Percentiles rank a stretch among this genome's conserved stretches.
Conservation (phyloP, 1,140 invertebrate species). For the Pinna nobilis region DNA sequence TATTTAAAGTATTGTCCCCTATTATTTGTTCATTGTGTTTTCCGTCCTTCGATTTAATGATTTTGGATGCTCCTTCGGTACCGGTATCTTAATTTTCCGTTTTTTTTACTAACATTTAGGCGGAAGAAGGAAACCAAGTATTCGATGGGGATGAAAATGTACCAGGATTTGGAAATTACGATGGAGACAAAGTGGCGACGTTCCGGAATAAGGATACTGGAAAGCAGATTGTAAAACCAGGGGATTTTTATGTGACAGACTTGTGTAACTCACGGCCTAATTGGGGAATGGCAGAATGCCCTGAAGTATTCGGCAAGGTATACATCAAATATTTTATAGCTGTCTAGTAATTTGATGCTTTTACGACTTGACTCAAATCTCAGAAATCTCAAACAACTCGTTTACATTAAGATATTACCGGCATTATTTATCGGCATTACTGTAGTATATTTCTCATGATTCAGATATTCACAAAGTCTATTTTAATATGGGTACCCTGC, state of each 20-base stretch:
- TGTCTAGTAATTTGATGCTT: background rate
- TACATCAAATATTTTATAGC: background rate
- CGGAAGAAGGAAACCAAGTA: constrained; percentile 18
- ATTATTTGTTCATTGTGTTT: no score
- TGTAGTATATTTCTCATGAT: background rate
- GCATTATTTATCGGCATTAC: background rate
- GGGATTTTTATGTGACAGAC: constrained; percentile 27
- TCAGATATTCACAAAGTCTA: background rate
- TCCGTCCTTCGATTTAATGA: no score
- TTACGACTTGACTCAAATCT: background rate
- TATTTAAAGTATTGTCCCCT: no score
- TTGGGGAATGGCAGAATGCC: constrained; percentile 42
- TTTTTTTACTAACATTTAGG: constrained; percentile 6
- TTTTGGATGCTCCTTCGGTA: no score
- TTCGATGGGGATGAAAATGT: constrained; percentile 30
- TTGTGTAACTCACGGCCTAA: constrained; percentile 24
- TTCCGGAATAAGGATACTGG: constrained; percentile 31
- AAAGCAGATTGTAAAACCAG: constrained; percentile 31
- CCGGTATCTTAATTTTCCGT: background rate
- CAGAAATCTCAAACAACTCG: background rate
- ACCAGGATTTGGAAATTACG: constrained; percentile 21
- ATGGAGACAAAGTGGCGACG: constrained; percentile 28
- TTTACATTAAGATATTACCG: background rate
- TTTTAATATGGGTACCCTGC: background rate
- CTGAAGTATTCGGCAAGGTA: constrained; percentile 42